Evolutionary conservation across 1,140 invertebrate species (phyloP).

Genomic region (Trachymyrmex septentrionalis): DNA sequence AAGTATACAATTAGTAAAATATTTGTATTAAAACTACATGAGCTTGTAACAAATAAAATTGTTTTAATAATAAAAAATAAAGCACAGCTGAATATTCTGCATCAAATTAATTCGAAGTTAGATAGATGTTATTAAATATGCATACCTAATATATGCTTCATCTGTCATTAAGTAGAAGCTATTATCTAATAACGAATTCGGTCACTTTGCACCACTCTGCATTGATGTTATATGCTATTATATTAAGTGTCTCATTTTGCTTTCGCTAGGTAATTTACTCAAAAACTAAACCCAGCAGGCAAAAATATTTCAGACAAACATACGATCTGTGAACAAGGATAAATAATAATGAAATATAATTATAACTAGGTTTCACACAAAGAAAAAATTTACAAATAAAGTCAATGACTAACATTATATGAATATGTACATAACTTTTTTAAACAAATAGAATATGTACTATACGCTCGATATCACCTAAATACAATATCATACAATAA

Average conservation of each 20-base stretch:
- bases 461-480: too few species aligned
- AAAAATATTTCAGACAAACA: too few species aligned
- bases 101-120: not conserved
- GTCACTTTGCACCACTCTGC: not conserved
- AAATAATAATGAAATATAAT: too few species aligned
- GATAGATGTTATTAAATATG: not conserved
- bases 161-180: not conserved
- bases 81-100: not conserved
- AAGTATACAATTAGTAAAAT: slow-evolving; percentile 39
- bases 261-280: too few species aligned
- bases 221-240: not conserved
- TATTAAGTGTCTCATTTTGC: not conserved
- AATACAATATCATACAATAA: too few species aligned
- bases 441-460: too few species aligned
- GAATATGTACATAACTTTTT: too few species aligned
- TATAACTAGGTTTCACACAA: too few species aligned
- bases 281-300: too few species aligned
- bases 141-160: not conserved
- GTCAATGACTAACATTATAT: too few species aligned
- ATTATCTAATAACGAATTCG: not conserved
- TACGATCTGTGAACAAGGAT: too few species aligned
- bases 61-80: not conserved
- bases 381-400: too few species aligned
- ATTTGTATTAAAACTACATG: not conserved
- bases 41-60: not conserved